A percentile compares a stretch with the other conserved stretches of the same genome.
Conservation (phyloP, 2,113 vertebrate genomes). For the Rostratula benghalensis region DNA sequence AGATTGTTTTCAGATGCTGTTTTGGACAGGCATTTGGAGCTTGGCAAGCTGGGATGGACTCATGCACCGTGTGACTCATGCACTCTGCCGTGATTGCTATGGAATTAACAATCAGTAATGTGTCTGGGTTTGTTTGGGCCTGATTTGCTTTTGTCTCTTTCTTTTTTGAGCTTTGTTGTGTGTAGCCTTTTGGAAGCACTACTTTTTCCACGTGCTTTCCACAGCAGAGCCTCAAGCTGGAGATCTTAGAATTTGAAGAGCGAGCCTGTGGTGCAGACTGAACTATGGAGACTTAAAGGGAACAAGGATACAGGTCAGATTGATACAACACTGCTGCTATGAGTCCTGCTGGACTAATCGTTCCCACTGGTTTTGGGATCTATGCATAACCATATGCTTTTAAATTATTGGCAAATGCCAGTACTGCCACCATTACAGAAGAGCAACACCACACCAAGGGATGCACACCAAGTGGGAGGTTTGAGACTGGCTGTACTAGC, state of each 20-base stretch:
- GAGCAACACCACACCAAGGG: neutral
- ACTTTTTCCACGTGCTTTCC: neutral
- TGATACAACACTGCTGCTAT: rapidly evolving
- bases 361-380: neutral
- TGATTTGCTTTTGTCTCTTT: neutral
- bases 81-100: neutral
- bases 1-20: neutral
- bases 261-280: neutral
- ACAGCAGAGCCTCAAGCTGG: neutral
- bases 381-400: neutral
- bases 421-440: neutral
- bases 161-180: neutral
- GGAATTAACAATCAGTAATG: neutral
- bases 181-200: neutral
- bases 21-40: neutral
- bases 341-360: neutral
- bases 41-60: neutral
- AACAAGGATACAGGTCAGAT: neutral
- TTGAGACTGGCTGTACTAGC: neutral
- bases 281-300: rapidly evolving
- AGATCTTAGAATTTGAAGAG: neutral
- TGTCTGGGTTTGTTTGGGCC: neutral
- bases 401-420: neutral
- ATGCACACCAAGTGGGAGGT: neutral
- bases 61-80: neutral